Evolutionary conservation across 2,113 vertebrate genomes (phyloP), one percentile per base, ranked within the genome.

Genomic region (Oryzias javanicus): DNA sequence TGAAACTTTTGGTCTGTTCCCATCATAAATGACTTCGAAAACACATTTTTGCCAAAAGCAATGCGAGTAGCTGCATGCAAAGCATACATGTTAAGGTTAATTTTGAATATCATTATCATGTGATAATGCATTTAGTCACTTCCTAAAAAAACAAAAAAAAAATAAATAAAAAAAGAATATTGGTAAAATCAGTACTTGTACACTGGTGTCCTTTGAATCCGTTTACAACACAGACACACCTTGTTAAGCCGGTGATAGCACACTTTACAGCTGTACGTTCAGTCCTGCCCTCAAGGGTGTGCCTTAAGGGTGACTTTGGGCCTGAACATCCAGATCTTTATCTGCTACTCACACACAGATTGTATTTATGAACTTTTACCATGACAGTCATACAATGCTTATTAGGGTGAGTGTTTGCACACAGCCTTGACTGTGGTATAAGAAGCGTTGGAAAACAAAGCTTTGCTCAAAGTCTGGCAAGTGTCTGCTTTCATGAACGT

Each of bases 201-300:
- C 29, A 35, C 29, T 10, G 8, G 29, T n/a, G 60, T 65, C 79
- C 76, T 52, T 74, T 49, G 42, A 60, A 69, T 67, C 22, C 82
- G 54, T 74, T 67, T 60, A 42, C 64, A 63, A 49, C 35, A 63
- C 25, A 49, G 67, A 74, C 82, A 81, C 84, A 80, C 86, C 82
- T 81, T 79, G 58, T 79, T 70, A 14, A 49, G 59, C 27, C 29
- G 41, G 35, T 69, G 70, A 85, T 78, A 82, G 55, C 46, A 49
- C 55, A 57, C 42, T 52, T 18, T 60, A 19, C 41, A 58, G 64
- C 15, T 76, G 60, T 62, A 19, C 82, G 71, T 66, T 78, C 58
- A 77, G 64, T 69, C 55, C 74, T 76, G 55, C 63, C 68, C 48
- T 35, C 5, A 17, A 67, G 78, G 85, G 87, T 41, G 86, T 84